Percentiles rank a stretch among this genome's conserved stretches.
These are phyloP conservation scores for Meghimatium bilineatum DNA, from an alignment of 2,888 invertebrate species.

Conservation along the genomic window DNA sequence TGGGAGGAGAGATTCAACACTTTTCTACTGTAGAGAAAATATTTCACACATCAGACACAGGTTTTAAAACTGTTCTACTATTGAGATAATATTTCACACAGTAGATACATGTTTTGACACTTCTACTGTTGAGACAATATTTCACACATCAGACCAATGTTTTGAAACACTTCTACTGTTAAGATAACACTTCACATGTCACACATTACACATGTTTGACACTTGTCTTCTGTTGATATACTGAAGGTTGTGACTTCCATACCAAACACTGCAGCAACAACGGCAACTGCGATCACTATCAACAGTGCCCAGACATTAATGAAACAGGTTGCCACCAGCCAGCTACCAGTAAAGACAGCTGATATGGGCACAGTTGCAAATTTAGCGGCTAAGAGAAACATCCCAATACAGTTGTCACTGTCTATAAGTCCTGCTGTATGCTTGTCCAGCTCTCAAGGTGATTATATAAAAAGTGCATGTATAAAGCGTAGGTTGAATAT, in stretches of 20 bases:
- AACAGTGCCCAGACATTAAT: slow-evolving; percentile 58
- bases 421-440: slow-evolving; percentile 62
- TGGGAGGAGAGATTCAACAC: too few species aligned
- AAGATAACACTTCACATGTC: too few species aligned
- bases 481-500: background rate
- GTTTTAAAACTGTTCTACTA: too few species aligned
- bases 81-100: too few species aligned
- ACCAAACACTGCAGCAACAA: slow-evolving; percentile 24
- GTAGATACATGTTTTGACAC: too few species aligned
- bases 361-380: slow-evolving; percentile 46
- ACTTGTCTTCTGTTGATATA: background rate
- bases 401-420: slow-evolving; percentile 71
- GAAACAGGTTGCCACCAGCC: slow-evolving; percentile 56
- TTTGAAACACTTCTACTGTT: too few species aligned
- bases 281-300: slow-evolving; percentile 52
- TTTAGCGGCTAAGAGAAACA: slow-evolving; percentile 58
- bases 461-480: background rate
- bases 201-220: too few species aligned
- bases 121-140: too few species aligned
- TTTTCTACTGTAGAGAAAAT: too few species aligned
- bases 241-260: slow-evolving; percentile 34
- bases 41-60: too few species aligned
- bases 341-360: slow-evolving; percentile 40
- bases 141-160: too few species aligned
- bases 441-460: slow-evolving; percentile 48